phyloP scores from a whole-genome alignment of 2,113 vertebrate genomes.

The Penelope pileata region DNA sequence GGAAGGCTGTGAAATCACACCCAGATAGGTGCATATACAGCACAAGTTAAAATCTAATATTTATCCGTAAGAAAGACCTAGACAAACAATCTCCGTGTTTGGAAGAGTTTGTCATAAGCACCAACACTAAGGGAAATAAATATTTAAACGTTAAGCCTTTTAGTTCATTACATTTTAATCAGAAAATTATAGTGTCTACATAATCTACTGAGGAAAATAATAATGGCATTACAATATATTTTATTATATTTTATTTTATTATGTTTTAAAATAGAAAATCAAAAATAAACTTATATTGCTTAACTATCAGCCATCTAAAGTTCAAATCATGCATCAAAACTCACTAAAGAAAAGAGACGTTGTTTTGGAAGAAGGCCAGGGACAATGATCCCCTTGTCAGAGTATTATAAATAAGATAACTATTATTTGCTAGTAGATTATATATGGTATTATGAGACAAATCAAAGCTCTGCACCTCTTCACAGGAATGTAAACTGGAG shows the following conservation, averaged over 20 bases:
- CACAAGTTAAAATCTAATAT: background rate
- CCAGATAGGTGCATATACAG: background rate
- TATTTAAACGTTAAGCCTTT: background rate
- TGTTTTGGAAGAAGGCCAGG: background rate
- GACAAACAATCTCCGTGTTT: background rate
- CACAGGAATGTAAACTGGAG: background rate
- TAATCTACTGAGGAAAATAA: background rate
- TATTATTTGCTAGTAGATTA: constrained; percentile 23
- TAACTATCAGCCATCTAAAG: background rate
- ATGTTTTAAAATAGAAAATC: background rate
- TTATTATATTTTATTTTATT: no score
- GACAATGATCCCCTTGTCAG: background rate
- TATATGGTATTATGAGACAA: background rate
- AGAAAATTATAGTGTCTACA: background rate
- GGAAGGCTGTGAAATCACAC: background rate
- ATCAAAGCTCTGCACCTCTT: background rate
- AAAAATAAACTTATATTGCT: background rate
- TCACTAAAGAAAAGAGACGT: background rate
- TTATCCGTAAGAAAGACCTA: background rate
- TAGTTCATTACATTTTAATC: background rate
- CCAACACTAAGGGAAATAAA: background rate
- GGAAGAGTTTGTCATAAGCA: background rate
- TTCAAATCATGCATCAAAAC: background rate
- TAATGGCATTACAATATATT: background rate
- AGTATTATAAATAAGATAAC: background rate